These are phyloP conservation scores for Drosophila biarmipes DNA, from an alignment of 1,140 invertebrate genomes.

Conservation along the genomic window DNA sequence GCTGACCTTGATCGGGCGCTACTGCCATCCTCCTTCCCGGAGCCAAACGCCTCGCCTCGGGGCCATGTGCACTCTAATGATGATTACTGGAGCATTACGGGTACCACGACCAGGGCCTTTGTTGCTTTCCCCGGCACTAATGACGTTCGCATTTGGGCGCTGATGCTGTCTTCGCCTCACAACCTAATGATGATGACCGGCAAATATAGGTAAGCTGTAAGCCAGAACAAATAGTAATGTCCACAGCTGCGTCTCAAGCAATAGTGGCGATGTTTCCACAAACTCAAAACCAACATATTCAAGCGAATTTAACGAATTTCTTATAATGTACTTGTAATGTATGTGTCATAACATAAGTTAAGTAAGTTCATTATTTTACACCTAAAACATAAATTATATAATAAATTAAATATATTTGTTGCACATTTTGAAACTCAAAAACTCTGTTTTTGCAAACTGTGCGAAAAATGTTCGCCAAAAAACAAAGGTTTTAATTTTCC, in stretches of 20 bases:
- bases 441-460: too few species aligned
- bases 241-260: not conserved
- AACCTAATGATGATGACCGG: conserved; percentile 82
- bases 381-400: too few species aligned
- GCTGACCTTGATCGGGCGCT: conserved; percentile 26
- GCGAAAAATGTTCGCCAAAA: too few species aligned
- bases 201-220: conserved; percentile 12
- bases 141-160: conserved; percentile 69
- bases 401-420: too few species aligned
- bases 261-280: too few species aligned
- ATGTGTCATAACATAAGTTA: too few species aligned
- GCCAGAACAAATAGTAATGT: not conserved
- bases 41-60: conserved; percentile 2
- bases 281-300: not conserved
- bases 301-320: not conserved
- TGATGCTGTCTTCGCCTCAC: conserved; percentile 17
- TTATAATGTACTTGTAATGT: too few species aligned
- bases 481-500: too few species aligned
- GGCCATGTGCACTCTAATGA: conserved; percentile 65
- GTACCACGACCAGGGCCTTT: not conserved
- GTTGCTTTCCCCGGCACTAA: conserved; percentile 50
- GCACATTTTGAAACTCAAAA: too few species aligned
- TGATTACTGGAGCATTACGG: conserved; percentile 74
- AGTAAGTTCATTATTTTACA: too few species aligned
- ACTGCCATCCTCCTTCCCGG: not conserved